phyloP scores from a whole-genome alignment of 2,888 invertebrate genomes.

The Agrochola lychnidis region DNA sequence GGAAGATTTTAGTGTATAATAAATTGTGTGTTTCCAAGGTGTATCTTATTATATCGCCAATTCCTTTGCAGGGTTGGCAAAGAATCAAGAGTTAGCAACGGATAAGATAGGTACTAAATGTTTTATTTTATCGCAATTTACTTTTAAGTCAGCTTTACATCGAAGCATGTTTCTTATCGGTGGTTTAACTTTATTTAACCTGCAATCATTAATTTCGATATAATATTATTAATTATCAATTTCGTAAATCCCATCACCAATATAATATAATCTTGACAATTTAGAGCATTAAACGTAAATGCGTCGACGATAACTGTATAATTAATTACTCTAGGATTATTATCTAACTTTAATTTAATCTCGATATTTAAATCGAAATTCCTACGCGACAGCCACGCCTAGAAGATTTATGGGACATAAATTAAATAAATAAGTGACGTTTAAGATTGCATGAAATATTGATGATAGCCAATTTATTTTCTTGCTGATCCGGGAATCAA shows the following conservation, averaged over 20 bases:
- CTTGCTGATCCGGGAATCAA: slow-evolving; percentile 35
- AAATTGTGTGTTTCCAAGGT: slow-evolving; percentile 24
- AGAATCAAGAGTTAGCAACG: slow-evolving; percentile 58
- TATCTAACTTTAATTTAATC: slow-evolving; percentile 36
- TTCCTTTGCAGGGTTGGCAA: slow-evolving; percentile 61
- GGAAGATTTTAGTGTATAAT: not conserved
- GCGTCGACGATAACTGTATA: slow-evolving; percentile 18
- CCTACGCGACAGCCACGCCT: slow-evolving; percentile 38
- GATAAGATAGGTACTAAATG: slow-evolving; percentile 64
- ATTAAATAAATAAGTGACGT: slow-evolving; percentile 43
- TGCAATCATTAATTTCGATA: slow-evolving; percentile 34
- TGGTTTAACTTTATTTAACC: slow-evolving; percentile 41
- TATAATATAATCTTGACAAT: slow-evolving; percentile 19
- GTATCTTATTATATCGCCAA: slow-evolving; percentile 58
- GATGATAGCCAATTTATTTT: slow-evolving; percentile 26
- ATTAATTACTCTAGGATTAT: slow-evolving; percentile 40
- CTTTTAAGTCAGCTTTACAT: slow-evolving; percentile 38
- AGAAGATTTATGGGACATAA: slow-evolving; percentile 51
- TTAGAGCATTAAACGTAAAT: slow-evolving; percentile 23
- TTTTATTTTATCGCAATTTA: slow-evolving; percentile 50
- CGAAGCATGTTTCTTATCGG: slow-evolving; percentile 56
- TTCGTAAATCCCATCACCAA: slow-evolving; percentile 23
- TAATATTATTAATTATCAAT: slow-evolving; percentile 30
- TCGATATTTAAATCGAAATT: slow-evolving; percentile 55
- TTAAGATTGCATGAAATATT: slow-evolving; percentile 49